Conservation (phyloP, 2,113 vertebrate species). For the Meriones unguiculatus region DNA sequence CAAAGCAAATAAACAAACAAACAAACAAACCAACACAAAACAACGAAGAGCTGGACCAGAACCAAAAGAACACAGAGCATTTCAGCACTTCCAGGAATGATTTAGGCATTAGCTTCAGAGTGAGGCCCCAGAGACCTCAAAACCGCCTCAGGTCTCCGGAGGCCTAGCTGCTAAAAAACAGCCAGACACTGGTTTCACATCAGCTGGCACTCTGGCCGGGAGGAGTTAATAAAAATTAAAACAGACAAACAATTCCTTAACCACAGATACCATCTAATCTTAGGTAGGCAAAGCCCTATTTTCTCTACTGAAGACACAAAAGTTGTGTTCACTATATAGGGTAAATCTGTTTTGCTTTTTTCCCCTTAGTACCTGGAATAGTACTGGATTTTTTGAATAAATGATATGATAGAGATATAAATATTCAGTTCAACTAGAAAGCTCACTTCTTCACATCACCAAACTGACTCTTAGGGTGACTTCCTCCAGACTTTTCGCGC, state of each 20-base stretch:
- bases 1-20: background rate
- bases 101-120: background rate
- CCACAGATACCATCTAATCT: background rate
- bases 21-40: background rate
- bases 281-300: constrained; percentile 28
- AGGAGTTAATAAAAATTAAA: constrained; percentile 55
- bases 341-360: constrained; percentile 26
- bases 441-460: background rate
- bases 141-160: background rate
- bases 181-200: background rate
- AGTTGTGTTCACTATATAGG: constrained; percentile 10
- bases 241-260: constrained; percentile 40
- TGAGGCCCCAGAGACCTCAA: background rate
- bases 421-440: background rate
- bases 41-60: background rate
- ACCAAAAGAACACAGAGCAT: background rate
- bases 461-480: background rate
- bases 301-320: constrained; percentile 6
- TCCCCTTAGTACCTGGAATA: background rate
- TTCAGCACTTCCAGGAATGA: constrained; percentile 9
- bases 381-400: background rate
- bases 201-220: background rate
- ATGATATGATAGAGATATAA: background rate
- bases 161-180: background rate
- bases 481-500: constrained; percentile 40